A percentile compares a stretch with the other conserved stretches of the same genome.
These are phyloP conservation scores for Plectrocnemia conspersa DNA, from an alignment of 1,140 invertebrate genomes.

Conservation along the genomic window DNA sequence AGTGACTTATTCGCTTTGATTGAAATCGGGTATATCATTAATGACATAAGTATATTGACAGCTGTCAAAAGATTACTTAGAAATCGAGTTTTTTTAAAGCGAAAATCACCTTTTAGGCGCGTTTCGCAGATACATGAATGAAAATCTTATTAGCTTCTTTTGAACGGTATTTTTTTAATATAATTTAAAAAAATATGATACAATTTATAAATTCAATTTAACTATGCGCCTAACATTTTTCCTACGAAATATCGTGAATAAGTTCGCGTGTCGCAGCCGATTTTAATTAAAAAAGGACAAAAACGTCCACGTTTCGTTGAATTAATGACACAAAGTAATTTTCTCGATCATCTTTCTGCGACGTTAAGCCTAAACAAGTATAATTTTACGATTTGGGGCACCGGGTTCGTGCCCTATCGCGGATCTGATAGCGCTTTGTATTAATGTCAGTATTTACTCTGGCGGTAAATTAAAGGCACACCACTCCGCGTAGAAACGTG, in stretches of 20 bases:
- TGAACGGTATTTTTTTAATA: too few species aligned
- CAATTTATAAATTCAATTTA: not conserved
- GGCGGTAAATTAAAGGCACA: constrained; percentile 24
- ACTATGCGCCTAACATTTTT: not conserved
- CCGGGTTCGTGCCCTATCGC: constrained; percentile 2
- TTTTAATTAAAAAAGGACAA: constrained; percentile 11
- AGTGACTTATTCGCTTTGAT: too few species aligned
- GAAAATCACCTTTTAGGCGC: too few species aligned
- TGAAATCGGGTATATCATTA: too few species aligned
- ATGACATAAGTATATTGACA: too few species aligned
- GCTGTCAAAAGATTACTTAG: too few species aligned
- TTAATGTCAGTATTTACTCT: constrained; percentile 25
- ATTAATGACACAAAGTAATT: constrained; percentile 20
- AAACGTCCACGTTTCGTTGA: constrained; percentile 9
- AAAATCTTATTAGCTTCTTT: not conserved
- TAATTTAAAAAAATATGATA: not conserved
- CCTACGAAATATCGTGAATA: not conserved
- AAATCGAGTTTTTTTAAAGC: too few species aligned
- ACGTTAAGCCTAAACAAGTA: constrained; percentile 17
- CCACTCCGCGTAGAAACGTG: not conserved
- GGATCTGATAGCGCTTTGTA: constrained; percentile 4
- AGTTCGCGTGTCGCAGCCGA: not conserved
- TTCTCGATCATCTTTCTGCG: constrained; percentile 22
- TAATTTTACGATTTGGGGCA: constrained; percentile 10
- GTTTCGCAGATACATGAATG: too few species aligned